These are phyloP conservation scores for Rhabdornis inornatus DNA, from an alignment of 2,113 vertebrate species.

Conservation along the genomic window DNA sequence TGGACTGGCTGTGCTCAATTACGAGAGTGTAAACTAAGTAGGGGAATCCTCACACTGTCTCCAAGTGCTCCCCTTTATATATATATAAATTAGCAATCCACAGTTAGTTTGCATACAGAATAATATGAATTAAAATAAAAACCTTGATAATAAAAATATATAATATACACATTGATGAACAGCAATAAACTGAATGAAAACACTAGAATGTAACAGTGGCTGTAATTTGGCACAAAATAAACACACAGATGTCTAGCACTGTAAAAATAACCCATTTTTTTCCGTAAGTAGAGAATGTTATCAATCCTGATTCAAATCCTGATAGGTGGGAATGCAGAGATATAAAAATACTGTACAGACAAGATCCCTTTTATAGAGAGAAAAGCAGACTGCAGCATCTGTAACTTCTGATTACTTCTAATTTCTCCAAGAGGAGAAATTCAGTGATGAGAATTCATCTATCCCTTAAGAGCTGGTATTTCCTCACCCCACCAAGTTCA, in stretches of 20 bases:
- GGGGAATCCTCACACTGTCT: constrained; percentile 31
- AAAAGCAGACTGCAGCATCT: constrained; percentile 43
- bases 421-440: background rate
- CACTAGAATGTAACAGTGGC: constrained; percentile 35
- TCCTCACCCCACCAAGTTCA: background rate
- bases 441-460: background rate
- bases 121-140: constrained; percentile 56
- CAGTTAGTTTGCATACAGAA: constrained; percentile 40
- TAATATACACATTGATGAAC: constrained; percentile 27
- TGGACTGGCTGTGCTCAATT: background rate
- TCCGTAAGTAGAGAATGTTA: background rate
- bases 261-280: constrained; percentile 7
- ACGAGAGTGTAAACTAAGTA: constrained; percentile 11
- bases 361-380: constrained; percentile 42
- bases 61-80: constrained; percentile 25
- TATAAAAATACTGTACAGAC: constrained; percentile 63
- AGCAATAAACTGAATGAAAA: constrained; percentile 40
- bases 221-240: constrained; percentile 63
- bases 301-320: constrained; percentile 27
- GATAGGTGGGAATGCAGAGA: constrained; percentile 32
- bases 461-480: background rate
- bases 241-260: background rate
- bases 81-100: constrained; percentile 43
- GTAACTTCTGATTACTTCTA: too few species aligned
- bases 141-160: constrained; percentile 58